These are phyloP conservation scores for Mythimna impura DNA, from an alignment of 2,888 invertebrate genomes.

Conservation along the genomic window DNA sequence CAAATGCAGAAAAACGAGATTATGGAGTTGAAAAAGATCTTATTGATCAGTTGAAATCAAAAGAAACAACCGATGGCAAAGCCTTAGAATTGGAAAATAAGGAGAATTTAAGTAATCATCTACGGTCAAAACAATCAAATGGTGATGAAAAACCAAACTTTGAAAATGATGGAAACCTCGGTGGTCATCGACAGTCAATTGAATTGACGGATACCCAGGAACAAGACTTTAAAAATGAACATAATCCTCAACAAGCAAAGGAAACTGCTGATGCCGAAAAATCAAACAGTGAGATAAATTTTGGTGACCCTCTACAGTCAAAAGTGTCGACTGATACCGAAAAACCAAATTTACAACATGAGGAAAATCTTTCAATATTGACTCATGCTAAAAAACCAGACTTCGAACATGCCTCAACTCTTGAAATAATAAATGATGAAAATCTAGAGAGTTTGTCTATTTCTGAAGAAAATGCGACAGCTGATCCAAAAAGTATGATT, in stretches of 20 bases:
- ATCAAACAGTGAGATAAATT: too few relatives aligned
- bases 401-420: slow-evolving; percentile 71
- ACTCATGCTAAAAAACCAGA: slow-evolving; percentile 19
- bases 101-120: background rate
- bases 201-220: background rate
- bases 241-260: too few relatives aligned
- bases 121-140: background rate
- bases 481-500: slow-evolving; percentile 60
- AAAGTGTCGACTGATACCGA: background rate
- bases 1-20: background rate
- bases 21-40: background rate
- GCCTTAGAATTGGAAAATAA: slow-evolving; percentile 56
- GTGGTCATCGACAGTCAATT: background rate
- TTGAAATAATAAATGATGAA: slow-evolving; percentile 68
- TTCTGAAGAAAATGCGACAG: slow-evolving; percentile 68
- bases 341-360: slow-evolving; percentile 55
- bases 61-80: background rate
- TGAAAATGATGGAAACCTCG: slow-evolving; percentile 43
- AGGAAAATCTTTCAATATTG: background rate
- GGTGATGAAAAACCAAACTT: slow-evolving; percentile 31
- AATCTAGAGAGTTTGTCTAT: slow-evolving; percentile 63
- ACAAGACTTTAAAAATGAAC: too few relatives aligned
- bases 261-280: too few relatives aligned
- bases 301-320: background rate
- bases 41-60: background rate